Conservation (phyloP, 2,113 vertebrate species). For the Chauna torquata region DNA sequence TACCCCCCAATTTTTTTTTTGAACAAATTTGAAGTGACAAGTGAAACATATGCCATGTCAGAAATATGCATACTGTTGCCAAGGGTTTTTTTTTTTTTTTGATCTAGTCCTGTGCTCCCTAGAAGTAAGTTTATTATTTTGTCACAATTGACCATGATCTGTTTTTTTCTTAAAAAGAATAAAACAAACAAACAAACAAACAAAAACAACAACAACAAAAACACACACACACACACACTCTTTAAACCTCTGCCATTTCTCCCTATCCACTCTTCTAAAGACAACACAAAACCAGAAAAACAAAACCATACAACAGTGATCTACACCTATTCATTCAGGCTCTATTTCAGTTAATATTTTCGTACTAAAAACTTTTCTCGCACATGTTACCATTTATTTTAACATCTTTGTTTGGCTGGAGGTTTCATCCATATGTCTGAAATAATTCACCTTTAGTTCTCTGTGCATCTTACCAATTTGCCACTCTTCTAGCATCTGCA, state of each 20-base stretch:
- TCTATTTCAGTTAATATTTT: not conserved
- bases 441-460: not conserved
- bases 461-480: not conserved
- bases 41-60: conserved; percentile 18
- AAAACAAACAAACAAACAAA: not conserved
- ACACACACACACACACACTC: not conserved
- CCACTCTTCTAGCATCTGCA: not conserved
- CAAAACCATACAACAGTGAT: not conserved
- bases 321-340: not conserved
- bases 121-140: not conserved
- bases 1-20: not conserved
- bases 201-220: not conserved
- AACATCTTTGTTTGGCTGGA: not conserved
- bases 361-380: not conserved
- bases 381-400: not conserved
- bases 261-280: not conserved
- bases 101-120: not conserved
- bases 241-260: not conserved
- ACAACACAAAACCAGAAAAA: not conserved
- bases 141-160: not conserved
- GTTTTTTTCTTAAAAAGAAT: not conserved
- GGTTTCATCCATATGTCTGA: not conserved
- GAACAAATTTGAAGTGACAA: not conserved
- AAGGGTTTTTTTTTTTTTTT: not conserved
- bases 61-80: not conserved